Evolutionary conservation across 2,113 vertebrate species (phyloP).

Genomic region (Xiphophorus hellerii): DNA sequence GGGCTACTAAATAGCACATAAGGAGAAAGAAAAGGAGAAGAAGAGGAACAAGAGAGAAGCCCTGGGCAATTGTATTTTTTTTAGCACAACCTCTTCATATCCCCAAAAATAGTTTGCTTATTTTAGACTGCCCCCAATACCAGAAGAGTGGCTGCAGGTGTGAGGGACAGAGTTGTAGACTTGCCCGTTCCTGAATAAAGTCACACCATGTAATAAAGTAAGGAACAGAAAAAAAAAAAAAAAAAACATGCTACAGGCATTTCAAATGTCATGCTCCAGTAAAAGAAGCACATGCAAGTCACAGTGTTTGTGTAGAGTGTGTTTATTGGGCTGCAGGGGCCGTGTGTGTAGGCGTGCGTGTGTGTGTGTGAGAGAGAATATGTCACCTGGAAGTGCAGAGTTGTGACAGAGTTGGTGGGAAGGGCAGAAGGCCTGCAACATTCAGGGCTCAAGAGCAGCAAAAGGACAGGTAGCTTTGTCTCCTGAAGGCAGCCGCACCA

Average conservation of each 20-base stretch:
- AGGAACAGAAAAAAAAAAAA: rapidly evolving
- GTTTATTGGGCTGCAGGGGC: no score
- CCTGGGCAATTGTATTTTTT: slow-evolving; percentile 46
- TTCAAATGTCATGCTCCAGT: background rate
- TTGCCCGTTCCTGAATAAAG: slow-evolving; percentile 4
- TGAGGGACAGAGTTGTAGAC: slow-evolving; percentile 12
- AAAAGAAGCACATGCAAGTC: background rate
- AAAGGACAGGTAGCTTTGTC: no score
- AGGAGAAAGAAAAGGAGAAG: slow-evolving; percentile 21
- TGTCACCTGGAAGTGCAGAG: no score
- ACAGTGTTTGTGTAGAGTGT: background rate
- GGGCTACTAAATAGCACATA: slow-evolving; percentile 36
- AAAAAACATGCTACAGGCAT: background rate
- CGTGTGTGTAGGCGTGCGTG: no score
- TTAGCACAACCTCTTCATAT: slow-evolving; percentile 26
- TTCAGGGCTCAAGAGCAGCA: no score
- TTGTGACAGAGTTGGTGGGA: no score
- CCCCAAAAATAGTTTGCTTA: slow-evolving; percentile 63
- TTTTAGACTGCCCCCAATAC: slow-evolving; percentile 66
- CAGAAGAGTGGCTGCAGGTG: slow-evolving; percentile 53
- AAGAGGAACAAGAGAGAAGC: slow-evolving; percentile 32
- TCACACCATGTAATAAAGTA: background rate
- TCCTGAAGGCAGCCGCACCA: no score
- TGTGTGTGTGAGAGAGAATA: no score
- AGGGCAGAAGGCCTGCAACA: no score